Base-by-base conservation (phyloP, 2,113 vertebrate genomes). In the Dissostichus mawsoni region DNA sequence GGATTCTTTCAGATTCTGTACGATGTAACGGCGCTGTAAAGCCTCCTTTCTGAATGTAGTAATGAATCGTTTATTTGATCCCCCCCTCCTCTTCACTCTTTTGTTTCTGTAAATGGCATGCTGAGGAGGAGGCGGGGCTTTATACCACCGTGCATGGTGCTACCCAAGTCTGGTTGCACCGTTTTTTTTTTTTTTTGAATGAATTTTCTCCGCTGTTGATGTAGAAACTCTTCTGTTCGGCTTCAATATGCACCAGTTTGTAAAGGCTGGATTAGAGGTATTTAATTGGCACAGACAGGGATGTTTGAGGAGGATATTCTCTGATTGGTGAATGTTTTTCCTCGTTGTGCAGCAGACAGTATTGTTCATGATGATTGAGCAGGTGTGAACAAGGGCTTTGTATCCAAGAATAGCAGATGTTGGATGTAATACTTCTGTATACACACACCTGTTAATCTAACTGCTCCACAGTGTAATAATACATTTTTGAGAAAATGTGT, bases 11-110 rank as follows among this genome's bases (percentile, higher is more conserved):
- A 65, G 70, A 85, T 88, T 88, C 67, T 93, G 91, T 92, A 83
- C 61, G 80, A 89, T 87, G 74, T 70, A 78, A 88, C 53, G 53
- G 87, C 83, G 89, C 90, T 95, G 90, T 95, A 90, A 84, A 80
- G 88, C 87, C 88, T 93, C 88, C 92, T 92, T 92, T 92, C 84
- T 92, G 94, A 95, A 94, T 95, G 93, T 95, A 95, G 87, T 89
- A 83, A 82, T 89, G 83, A 72, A 69, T 76, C 67, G 72, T 92
- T 85, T 45, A 86, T 81, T 74, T 53, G 67, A 78, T 57, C 11
- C 66, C 36, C 56, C 61, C 53, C 57, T 80, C 87, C 85, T 85
- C 74, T 80, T 13, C 47, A 84, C 69, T 81, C 62, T 23, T 82
- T 82, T 25, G 73, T 86, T 93, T 88, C 73, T 93, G 93, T 94